Base-by-base conservation (phyloP, 53 echinoderm and acorn worm genomes). In the Crossaster papposus region DNA sequence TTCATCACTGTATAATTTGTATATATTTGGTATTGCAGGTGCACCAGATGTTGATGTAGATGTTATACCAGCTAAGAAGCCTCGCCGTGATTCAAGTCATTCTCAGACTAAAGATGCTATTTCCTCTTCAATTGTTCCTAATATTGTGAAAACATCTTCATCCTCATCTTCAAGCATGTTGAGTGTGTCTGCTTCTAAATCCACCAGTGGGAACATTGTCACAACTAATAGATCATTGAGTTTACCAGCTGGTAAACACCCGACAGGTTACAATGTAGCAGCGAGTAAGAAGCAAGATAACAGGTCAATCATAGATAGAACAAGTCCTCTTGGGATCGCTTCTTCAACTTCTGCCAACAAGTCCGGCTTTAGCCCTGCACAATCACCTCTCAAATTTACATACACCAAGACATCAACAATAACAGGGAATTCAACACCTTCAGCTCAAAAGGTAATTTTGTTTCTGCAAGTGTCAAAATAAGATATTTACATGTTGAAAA, bases 381-480 rank as follows among this genome's bases (percentile, higher is more conserved):
- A 76, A 29, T 92, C 92, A 11, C 89, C 92, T 44, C 89, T 92
- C 26, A 88, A 89, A 72, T 88, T 77, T 32, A 89, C 89, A 0
- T 92, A 81, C 55, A 82, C 81, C 64, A 92, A 92, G 77, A 44
- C 89, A 51, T 15, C 89, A 1, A n/a, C 65, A 6, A 13, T 70
- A 8, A 10, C 84, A 51, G 81, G 81, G 10, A 72, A 70, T 20
- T 75, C 74, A 17, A 54, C 76, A 13, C 81, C 88, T 50, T 65
- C 85, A 65, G 74, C 89, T 33, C 92, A 92, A 82, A 92, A 92
- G 82, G 92, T 92, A 81, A 53, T 18, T 31, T n/a, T n/a, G n/a
- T n/a, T n/a, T n/a, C n/a, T n/a, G n/a, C n/a, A n/a, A n/a, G n/a
- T n/a, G n/a, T n/a, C n/a, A n/a, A n/a, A n/a, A n/a, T n/a, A n/a